Percentiles rank a stretch among this genome's conserved stretches.
phyloP scores from a whole-genome alignment of 2,888 invertebrate species.

The Cosmia pyralina region DNA sequence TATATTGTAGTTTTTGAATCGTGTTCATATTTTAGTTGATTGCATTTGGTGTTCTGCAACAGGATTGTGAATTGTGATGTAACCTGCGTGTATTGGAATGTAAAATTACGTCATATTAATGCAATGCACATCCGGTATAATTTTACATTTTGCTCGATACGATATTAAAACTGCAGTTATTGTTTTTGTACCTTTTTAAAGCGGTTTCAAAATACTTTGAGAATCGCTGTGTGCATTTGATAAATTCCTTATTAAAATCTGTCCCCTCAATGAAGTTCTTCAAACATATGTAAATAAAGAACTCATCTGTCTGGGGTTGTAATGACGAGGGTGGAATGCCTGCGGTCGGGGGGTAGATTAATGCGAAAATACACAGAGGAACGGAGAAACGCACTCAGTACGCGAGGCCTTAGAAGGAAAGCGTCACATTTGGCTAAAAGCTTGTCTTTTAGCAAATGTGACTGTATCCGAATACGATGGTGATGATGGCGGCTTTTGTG shows the following conservation, averaged over 20 bases:
- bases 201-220: background rate
- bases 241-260: conserved; percentile 30
- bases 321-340: conserved; percentile 60
- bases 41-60: conserved; percentile 17
- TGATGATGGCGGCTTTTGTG: conserved; percentile 26
- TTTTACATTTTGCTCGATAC: conserved; percentile 36
- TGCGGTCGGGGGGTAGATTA: conserved; percentile 56
- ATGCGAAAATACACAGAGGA: conserved; percentile 26
- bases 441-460: conserved; percentile 60
- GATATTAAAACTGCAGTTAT: conserved; percentile 17
- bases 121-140: conserved; percentile 55
- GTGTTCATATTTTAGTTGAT: conserved; percentile 19
- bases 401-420: conserved; percentile 25
- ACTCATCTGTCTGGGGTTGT: conserved; percentile 72
- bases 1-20: background rate
- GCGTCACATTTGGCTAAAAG: conserved; percentile 57
- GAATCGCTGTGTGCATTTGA: background rate
- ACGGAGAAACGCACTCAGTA: conserved; percentile 48
- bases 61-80: conserved; percentile 52
- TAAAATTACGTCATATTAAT: conserved; percentile 48
- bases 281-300: conserved; percentile 59
- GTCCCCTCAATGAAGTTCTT: conserved; percentile 32
- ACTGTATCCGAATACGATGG: conserved; percentile 21
- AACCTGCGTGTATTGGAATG: conserved; percentile 48
- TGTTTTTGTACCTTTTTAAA: background rate